phyloP scores from a whole-genome alignment of 2,113 vertebrate genomes.

The Gadus macrocephalus region DNA sequence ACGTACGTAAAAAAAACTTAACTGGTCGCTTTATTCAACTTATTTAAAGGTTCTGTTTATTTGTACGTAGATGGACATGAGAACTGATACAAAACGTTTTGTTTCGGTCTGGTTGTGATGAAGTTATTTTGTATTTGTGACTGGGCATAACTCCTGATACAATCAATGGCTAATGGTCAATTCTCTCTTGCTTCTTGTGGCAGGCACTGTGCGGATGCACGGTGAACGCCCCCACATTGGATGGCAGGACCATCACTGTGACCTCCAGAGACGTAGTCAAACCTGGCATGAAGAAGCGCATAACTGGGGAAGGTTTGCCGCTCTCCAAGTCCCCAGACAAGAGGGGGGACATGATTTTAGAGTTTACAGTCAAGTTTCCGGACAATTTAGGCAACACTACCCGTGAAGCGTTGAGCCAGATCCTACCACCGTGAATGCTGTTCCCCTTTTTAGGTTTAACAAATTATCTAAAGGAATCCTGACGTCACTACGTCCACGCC shows the following conservation, averaged over 20 bases:
- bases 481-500: constrained; percentile 10
- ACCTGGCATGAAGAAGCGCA: constrained; percentile 83
- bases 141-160: too few species aligned
- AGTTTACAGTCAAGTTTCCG: constrained; percentile 85
- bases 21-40: neutral
- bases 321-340: constrained; percentile 83
- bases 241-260: constrained; percentile 82
- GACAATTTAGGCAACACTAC: constrained; percentile 78
- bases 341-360: constrained; percentile 87
- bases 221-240: constrained; percentile 82
- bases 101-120: too few species aligned
- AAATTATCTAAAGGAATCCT: neutral
- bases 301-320: constrained; percentile 86
- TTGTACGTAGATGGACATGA: neutral
- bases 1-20: constrained; percentile 69
- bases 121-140: too few species aligned
- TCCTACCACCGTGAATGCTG: constrained; percentile 75
- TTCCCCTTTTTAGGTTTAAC: neutral
- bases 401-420: constrained; percentile 76
- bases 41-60: neutral
- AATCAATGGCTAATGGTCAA: neutral
- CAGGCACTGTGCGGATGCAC: constrained; percentile 92
- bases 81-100: neutral
- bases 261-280: constrained; percentile 85
- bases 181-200: neutral